A percentile compares a stretch with the other conserved stretches of the same genome.
These are phyloP conservation scores for Mya arenaria DNA, from an alignment of 1,140 invertebrate species.

Conservation along the genomic window DNA sequence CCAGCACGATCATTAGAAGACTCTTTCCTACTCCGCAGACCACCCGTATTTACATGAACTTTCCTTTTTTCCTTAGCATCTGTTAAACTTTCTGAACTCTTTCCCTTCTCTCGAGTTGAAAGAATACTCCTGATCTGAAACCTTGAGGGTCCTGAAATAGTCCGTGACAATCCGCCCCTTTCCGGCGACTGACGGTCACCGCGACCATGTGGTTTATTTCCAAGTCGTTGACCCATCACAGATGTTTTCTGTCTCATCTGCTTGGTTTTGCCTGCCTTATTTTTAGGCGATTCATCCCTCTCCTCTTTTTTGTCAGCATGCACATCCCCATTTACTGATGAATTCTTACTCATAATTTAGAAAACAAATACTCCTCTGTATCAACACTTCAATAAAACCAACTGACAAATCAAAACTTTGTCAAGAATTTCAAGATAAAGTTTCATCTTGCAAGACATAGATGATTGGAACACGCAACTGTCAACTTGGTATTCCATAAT, in stretches of 20 bases:
- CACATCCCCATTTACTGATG: constrained; percentile 54
- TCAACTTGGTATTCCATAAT: no score
- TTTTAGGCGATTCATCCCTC: constrained; percentile 48
- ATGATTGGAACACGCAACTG: no score
- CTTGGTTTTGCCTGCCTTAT: constrained; percentile 7
- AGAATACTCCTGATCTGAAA: constrained; percentile 20
- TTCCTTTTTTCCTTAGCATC: constrained; percentile 44
- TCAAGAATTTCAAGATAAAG: no score
- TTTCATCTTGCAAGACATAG: no score
- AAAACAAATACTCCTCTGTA: neutral
- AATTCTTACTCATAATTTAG: constrained; percentile 49
- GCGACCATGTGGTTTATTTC: constrained; percentile 16
- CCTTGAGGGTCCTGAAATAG: constrained; percentile 31
- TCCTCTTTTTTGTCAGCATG: constrained; percentile 51
- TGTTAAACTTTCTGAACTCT: constrained; percentile 56
- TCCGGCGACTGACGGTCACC: constrained; percentile 56
- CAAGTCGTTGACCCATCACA: constrained; percentile 60
- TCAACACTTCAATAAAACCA: no score
- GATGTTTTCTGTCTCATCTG: constrained; percentile 42
- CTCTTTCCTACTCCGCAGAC: neutral
- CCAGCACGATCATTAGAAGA: constrained; percentile 38
- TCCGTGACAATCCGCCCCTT: constrained; percentile 47
- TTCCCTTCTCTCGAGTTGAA: constrained; percentile 39
- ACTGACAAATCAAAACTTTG: no score
- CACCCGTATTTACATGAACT: neutral